A percentile compares a stretch with the other conserved stretches of the same genome.
Evolutionary conservation across 2,888 invertebrate species (phyloP).

Genomic region (Automeris io): DNA sequence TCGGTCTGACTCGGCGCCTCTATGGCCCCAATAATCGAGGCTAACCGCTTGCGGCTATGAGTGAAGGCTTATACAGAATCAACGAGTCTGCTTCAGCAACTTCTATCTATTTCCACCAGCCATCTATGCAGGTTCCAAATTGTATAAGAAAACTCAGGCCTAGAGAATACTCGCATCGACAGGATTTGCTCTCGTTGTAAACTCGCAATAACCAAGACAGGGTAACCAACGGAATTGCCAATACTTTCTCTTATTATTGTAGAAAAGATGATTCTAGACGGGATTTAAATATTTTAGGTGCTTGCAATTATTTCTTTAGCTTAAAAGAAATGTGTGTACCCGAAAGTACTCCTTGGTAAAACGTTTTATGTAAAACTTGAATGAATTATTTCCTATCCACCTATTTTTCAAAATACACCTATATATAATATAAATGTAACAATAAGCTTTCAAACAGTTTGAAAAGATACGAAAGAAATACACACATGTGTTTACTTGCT

Average conservation of each 20-base stretch:
- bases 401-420: background rate
- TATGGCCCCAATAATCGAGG: slow-evolving; percentile 64
- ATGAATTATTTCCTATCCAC: background rate
- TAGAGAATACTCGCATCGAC: slow-evolving; percentile 60
- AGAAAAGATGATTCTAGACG: slow-evolving; percentile 8
- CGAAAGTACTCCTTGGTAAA: background rate
- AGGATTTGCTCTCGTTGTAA: slow-evolving; percentile 52
- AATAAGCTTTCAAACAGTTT: background rate
- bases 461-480: background rate
- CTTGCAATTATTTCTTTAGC: background rate
- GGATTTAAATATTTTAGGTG: background rate
- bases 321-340: background rate
- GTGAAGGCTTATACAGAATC: slow-evolving; percentile 17
- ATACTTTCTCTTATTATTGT: slow-evolving; percentile 43
- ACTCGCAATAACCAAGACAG: slow-evolving; percentile 51
- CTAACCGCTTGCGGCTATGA: slow-evolving; percentile 16
- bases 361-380: background rate
- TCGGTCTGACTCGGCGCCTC: slow-evolving; percentile 37
- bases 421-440: background rate
- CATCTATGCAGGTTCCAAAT: slow-evolving; percentile 57
- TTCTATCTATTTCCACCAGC: slow-evolving; percentile 22
- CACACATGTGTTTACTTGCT: background rate
- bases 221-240: slow-evolving; percentile 48
- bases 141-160: slow-evolving; percentile 67
- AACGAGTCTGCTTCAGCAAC: slow-evolving; percentile 17